These are phyloP conservation scores for Hylaeus anthracinus DNA, from an alignment of 1,140 invertebrate species.

Conservation along the genomic window DNA sequence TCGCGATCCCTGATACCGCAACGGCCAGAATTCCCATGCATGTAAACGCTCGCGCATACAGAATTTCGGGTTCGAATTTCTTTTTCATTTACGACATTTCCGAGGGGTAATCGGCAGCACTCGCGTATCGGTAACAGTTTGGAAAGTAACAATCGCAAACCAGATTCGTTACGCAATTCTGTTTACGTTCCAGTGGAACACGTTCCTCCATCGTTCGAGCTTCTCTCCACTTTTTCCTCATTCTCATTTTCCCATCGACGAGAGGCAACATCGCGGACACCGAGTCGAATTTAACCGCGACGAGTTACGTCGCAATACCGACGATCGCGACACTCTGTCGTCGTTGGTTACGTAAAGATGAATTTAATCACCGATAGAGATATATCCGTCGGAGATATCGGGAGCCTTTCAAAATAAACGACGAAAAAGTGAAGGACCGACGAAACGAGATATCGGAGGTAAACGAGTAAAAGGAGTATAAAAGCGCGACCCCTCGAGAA, in stretches of 20 bases:
- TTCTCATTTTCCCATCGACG: background rate
- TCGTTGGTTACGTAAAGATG: background rate
- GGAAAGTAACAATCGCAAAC: background rate
- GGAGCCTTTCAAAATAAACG: background rate
- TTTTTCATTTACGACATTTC: too few relatives aligned
- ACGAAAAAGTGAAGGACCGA: too few relatives aligned
- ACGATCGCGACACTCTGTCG: background rate
- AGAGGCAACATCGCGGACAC: background rate
- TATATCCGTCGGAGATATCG: background rate
- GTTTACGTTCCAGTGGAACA: background rate
- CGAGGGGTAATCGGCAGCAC: too few relatives aligned
- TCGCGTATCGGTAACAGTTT: too few relatives aligned
- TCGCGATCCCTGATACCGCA: too few relatives aligned
- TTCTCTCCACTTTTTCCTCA: background rate
- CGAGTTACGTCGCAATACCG: background rate
- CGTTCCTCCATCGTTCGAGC: slow-evolving; percentile 20
- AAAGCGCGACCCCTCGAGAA: too few relatives aligned
- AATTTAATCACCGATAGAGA: background rate
- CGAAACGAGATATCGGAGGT: too few relatives aligned
- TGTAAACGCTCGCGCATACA: too few relatives aligned
- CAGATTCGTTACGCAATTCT: slow-evolving; percentile 1
- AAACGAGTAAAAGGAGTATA: too few relatives aligned
- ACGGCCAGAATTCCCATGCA: too few relatives aligned
- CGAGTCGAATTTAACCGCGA: background rate
- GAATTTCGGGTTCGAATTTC: too few relatives aligned